Evolutionary conservation across 2,113 vertebrate genomes (phyloP), one percentile per base, ranked within the genome.

Genomic region (Polypterus senegalus): DNA sequence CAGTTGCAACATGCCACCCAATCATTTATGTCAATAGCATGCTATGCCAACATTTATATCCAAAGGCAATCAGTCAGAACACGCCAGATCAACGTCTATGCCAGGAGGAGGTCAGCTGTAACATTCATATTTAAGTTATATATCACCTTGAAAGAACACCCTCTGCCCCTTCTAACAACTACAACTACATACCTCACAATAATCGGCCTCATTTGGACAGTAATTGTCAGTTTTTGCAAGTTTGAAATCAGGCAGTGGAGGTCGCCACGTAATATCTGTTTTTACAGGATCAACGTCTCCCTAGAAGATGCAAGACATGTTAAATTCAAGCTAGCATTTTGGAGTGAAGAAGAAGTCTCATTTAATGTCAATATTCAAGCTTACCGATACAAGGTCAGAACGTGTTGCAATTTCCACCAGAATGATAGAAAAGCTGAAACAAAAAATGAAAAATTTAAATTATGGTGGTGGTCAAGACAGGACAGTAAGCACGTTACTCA

Each of bases 361-460:
- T 7, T 11, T n/a, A 56, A n/a, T 58, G 54, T 48, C 27, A 7
- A 60, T 47, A 47, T 54, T 45, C 57, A 66, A 68, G 84, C 79
- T 79, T 71, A 88, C 84, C 58, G 73, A 80, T 66, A 83, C 68
- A 10, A 86, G 74, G 64, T 85, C 71, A 66, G 73, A 77, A 54
- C 82, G 74, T 69, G 79, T 82, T 8, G 82, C 80, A 63, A 84
- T 87, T 73, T 85, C 82, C 63, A 85, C 74, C 61, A 90, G 69
- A 65, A 88, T 81, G 64, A 88, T 71, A 56, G 82, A 82, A 71
- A 79, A 88, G 71, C 86, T 89, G 70, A 57, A 66, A 61, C 54
- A 58, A 61, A 52, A 46, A 61, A 27, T 49, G 63, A 62, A 58
- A 54, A 62, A 27, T 27, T 27, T 27, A 27, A 27, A 27, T 27